Percentiles rank a stretch among this genome's conserved stretches.
Conservation (phyloP, 2,888 invertebrate genomes). For the Merodon equestris region DNA sequence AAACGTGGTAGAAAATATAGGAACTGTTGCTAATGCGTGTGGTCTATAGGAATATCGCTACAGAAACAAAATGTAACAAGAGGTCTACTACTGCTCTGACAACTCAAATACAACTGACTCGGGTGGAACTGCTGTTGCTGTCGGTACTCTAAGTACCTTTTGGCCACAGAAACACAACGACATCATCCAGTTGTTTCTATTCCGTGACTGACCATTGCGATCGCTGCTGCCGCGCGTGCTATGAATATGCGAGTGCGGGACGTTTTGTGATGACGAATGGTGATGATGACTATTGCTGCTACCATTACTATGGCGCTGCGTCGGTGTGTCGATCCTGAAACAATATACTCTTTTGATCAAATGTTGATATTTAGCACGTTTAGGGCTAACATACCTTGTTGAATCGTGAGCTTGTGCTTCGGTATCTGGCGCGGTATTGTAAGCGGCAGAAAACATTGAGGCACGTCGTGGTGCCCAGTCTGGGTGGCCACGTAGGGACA, state of each 20-base stretch:
- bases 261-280: constrained; percentile 49
- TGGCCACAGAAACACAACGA: constrained; percentile 77
- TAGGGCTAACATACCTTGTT: constrained; percentile 71
- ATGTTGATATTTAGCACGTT: background rate
- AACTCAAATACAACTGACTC: constrained; percentile 80
- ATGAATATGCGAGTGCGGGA: constrained; percentile 52
- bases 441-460: constrained; percentile 78
- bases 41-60: constrained; percentile 56
- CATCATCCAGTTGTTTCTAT: constrained; percentile 73
- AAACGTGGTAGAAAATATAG: constrained; percentile 43
- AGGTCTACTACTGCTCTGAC: constrained; percentile 77
- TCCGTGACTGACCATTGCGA: constrained; percentile 30
- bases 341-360: no score
- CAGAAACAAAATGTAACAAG: constrained; percentile 36
- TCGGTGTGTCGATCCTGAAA: constrained; percentile 73
- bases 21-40: constrained; percentile 52
- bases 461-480: constrained; percentile 77
- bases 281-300: constrained; percentile 50
- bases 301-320: constrained; percentile 70
- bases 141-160: constrained; percentile 78
- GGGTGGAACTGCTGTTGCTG: constrained; percentile 78
- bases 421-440: constrained; percentile 77
- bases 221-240: constrained; percentile 26
- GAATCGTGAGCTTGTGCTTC: constrained; percentile 74
- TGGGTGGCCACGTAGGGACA: constrained; percentile 78